A percentile compares a stretch with the other conserved stretches of the same genome.
Evolutionary conservation across 2,888 invertebrate species (phyloP).

Genomic region (Nymphalis c-album): DNA sequence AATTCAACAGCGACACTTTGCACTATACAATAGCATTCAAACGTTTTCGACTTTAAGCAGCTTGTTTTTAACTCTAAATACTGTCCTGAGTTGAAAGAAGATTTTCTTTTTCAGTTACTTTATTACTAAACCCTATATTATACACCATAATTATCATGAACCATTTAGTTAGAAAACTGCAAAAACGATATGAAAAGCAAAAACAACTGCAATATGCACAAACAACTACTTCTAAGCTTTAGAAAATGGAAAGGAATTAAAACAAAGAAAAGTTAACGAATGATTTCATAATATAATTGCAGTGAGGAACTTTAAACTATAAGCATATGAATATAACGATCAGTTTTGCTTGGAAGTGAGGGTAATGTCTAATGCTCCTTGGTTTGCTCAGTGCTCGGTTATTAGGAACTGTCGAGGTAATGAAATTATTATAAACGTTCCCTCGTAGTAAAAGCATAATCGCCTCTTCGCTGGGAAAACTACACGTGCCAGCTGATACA

Average conservation of each 20-base stretch:
- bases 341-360: constrained; percentile 10
- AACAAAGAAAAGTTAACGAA: constrained; percentile 8
- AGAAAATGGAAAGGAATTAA: not conserved
- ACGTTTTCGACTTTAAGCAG: constrained; percentile 38
- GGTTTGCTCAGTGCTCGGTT: constrained; percentile 37
- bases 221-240: not conserved
- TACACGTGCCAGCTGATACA: constrained; percentile 49
- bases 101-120: constrained; percentile 3
- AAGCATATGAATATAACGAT: not conserved
- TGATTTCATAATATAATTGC: not conserved
- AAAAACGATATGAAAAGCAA: too few species aligned
- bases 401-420: constrained; percentile 58
- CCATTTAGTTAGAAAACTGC: not conserved
- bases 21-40: constrained; percentile 46
- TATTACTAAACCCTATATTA: not conserved
- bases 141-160: too few species aligned
- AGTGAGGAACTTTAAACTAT: constrained; percentile 1
- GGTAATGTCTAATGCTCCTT: constrained; percentile 34
- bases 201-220: not conserved
- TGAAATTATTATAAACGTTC: constrained; percentile 66
- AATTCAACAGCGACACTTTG: constrained; percentile 50
- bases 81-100: not conserved
- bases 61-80: constrained; percentile 25
- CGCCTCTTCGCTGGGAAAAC: constrained; percentile 55
- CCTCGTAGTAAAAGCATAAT: constrained; percentile 53